Evolutionary conservation across 1,140 invertebrate species (phyloP), one percentile per base, ranked within the genome.

Genomic region (Tetramorium simillimum): DNA sequence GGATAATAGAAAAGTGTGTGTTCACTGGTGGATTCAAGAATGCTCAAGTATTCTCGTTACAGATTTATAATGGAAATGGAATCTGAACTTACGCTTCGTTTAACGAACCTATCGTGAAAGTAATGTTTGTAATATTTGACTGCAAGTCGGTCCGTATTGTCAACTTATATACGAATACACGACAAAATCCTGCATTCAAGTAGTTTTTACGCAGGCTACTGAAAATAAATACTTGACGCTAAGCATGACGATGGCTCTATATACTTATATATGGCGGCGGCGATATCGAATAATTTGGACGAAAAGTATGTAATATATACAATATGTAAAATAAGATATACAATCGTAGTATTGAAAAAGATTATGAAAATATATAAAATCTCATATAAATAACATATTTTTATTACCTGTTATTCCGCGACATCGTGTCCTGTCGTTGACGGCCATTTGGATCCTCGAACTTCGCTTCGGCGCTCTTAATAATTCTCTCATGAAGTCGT

Each of bases 401-500:
- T 73, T 21, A 33, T 81, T 63, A 92, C 92, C 92, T 91, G 33
- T 78, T 87, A 37, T 51, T 86, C 28, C 85, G 90, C 12, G 43
- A 73, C 12, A 43, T 10, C 9, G 2, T 46, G 28, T 28, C 33
- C 10, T 84, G 73, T n/a, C 87, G 70, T 81, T 88, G 86, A 7
- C 40, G 75, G 0, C n/a, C 10, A 51, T 77, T n/a, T 7, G 78
- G 28, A 76, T 89, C 76, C 21, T 88, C 86, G 9, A 88, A 88
- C 18, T 81, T 89, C 1, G 65, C 46, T 51, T 89, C 86, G 24
- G 70, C 75, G 37, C 51, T 88, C 65, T 86, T 93, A 24, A 93
- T 67, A 76, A 91, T 93, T 70, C 91, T 89, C 77, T 94, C 93
- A 67, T 93, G 94, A 14, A 94, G 87, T 12, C 91, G 88, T 88